phyloP scores from a whole-genome alignment of 2,797 vertebrate species.

The Erithacus rubecula region DNA sequence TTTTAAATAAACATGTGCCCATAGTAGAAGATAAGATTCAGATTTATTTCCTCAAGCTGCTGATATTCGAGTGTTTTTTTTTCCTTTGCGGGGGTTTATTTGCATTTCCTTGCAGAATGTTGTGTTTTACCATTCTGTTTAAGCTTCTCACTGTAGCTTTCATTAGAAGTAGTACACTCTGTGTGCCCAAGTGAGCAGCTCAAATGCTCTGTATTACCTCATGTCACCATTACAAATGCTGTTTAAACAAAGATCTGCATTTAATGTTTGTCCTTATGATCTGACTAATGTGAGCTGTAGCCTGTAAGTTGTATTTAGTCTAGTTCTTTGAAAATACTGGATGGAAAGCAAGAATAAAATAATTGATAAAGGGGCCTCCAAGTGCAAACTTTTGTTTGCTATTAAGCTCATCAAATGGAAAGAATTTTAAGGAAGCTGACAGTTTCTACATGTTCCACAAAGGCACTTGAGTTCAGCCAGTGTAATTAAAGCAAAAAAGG shows the following conservation, averaged over 20 bases:
- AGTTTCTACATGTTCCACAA: neutral
- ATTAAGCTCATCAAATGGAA: neutral
- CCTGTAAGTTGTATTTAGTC: neutral
- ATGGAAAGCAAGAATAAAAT: neutral
- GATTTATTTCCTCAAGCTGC: neutral
- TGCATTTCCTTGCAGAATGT: neutral
- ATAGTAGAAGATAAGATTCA: neutral
- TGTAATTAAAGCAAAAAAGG: neutral
- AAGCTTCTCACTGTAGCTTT: neutral
- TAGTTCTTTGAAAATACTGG: neutral
- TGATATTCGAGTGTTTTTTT: neutral
- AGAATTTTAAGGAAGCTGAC: neutral
- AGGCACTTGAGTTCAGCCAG: neutral
- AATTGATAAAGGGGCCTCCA: neutral
- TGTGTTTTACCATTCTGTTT: neutral
- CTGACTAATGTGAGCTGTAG: neutral
- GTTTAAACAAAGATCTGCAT: neutral
- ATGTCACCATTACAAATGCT: neutral
- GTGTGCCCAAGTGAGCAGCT: neutral
- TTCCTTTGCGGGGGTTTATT: neutral
- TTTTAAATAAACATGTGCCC: neutral
- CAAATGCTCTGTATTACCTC: neutral
- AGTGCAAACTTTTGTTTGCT: neutral
- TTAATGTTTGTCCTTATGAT: neutral
- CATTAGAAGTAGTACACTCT: neutral